Evolutionary conservation across 1,140 invertebrate species (phyloP), one percentile per base, ranked within the genome.

Genomic region (Caenorhabditis remanei): DNA sequence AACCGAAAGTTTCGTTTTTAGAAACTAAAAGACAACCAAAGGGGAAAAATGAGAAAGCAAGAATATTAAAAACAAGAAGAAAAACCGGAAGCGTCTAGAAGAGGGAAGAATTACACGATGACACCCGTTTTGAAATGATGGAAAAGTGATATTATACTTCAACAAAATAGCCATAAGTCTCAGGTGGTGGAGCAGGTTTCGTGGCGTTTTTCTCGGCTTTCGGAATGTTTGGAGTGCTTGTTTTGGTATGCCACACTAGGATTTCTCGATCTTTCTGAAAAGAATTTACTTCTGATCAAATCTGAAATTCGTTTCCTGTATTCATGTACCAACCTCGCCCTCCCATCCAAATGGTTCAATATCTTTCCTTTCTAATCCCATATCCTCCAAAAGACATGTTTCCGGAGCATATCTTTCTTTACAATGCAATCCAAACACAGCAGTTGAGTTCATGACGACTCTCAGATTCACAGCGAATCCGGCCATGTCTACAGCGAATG

Each of bases 391-490:
- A 40, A 87, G 84, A 61, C 87, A 87, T 24, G 87, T 87, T 24
- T 87, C 87, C 19, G 86, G 87, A 13, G 83, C 83, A 21, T 67
- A 67, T 11, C 43, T 11, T 11, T 67, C 83, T 21, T 71, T 58
- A 55, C 84, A 87, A 24, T 14, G 14, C 7, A 63, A 61, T 21
- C 83, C 83, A n/a, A 87, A 85, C 13, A 50, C 67, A 0, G 87
- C 87, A 8, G 50, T 88, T 3, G 83, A 89, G 16, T 84, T 86
- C 21, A 89, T 40, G n/a, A 89, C 32, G 8, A 87, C 46, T 24
- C 84, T 48, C 43, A 89, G 46, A 65, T 89, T 89, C 8, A 89
- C 75, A 13, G 88, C 88, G 43, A 89, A 89, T 48, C 88, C 88
- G n/a, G 89, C 88, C 88, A 89, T 89, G 71, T 89, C 88, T 11